phyloP scores from a whole-genome alignment of 2,797 vertebrate species.

The Sphaeramia orbicularis region DNA sequence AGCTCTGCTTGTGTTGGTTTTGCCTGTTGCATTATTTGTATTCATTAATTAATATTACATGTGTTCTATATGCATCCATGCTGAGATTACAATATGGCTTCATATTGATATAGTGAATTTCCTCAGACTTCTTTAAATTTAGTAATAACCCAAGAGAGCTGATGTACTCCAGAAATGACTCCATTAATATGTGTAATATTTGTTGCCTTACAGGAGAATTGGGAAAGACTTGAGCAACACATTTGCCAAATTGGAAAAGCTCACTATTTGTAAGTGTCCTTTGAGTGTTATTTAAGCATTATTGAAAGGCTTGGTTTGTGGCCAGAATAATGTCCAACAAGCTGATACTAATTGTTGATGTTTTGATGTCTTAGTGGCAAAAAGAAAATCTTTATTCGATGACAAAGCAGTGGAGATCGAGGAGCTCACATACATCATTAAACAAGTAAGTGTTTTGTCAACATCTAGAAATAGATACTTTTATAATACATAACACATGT shows the following conservation, averaged over 20 bases:
- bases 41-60: background rate
- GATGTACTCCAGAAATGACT: background rate
- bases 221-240: slow-evolving; percentile 97
- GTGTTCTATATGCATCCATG: background rate
- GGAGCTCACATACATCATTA: slow-evolving; percentile 95
- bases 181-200: background rate
- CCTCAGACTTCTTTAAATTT: no score
- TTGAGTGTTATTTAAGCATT: background rate
- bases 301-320: background rate
- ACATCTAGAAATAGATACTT: background rate
- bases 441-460: slow-evolving; percentile 85
- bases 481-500: background rate
- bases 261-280: slow-evolving; percentile 92
- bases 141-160: background rate
- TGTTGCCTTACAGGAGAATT: slow-evolving; percentile 88
- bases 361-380: slow-evolving; percentile 88
- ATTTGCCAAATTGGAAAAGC: slow-evolving; percentile 96
- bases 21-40: slow-evolving; percentile 12
- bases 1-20: slow-evolving; percentile 1
- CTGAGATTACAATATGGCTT: background rate
- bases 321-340: background rate
- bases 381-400: slow-evolving; percentile 95
- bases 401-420: slow-evolving; percentile 95
- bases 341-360: slow-evolving; percentile 14
- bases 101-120: no score